Conservation (phyloP, 2,888 invertebrate genomes). For the Clusia tigrina region DNA sequence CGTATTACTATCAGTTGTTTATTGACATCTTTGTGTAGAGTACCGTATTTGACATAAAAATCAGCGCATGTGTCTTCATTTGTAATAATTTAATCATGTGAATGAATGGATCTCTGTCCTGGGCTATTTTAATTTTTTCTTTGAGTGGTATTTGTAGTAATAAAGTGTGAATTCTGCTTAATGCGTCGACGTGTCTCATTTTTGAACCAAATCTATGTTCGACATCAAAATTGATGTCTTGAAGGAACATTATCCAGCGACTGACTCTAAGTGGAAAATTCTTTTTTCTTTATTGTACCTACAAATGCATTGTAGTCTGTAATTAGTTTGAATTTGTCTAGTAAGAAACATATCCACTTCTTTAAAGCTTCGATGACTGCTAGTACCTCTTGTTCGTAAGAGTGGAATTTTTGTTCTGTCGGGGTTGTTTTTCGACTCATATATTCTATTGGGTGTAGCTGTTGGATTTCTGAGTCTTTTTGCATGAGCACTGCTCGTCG, state of each 20-base stretch:
- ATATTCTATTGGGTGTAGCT: constrained; percentile 16
- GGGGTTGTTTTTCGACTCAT: constrained; percentile 20
- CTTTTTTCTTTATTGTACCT: constrained; percentile 22
- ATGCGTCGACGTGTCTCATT: constrained; percentile 35
- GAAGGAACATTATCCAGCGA: constrained; percentile 31
- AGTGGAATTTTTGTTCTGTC: constrained; percentile 19
- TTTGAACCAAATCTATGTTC: constrained; percentile 30
- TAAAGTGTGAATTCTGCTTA: constrained; percentile 24
- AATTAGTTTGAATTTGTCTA: constrained; percentile 43
- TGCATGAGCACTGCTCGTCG: constrained; percentile 32
- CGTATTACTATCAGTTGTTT: no score
- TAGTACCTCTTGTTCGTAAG: constrained; percentile 40
- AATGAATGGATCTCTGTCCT: neutral
- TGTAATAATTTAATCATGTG: constrained; percentile 8
- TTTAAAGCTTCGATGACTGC: constrained; percentile 33
- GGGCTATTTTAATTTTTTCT: neutral
- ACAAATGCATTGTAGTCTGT: constrained; percentile 36
- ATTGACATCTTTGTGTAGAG: constrained; percentile 2
- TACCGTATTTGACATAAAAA: neutral
- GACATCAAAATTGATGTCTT: constrained; percentile 33
- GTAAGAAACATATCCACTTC: constrained; percentile 37
- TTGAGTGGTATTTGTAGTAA: neutral
- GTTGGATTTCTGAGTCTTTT: constrained; percentile 14
- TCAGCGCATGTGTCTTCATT: neutral
- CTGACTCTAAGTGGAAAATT: constrained; percentile 28